Conservation (phyloP, 2,113 vertebrate genomes). For the Vanacampus margaritifer region DNA sequence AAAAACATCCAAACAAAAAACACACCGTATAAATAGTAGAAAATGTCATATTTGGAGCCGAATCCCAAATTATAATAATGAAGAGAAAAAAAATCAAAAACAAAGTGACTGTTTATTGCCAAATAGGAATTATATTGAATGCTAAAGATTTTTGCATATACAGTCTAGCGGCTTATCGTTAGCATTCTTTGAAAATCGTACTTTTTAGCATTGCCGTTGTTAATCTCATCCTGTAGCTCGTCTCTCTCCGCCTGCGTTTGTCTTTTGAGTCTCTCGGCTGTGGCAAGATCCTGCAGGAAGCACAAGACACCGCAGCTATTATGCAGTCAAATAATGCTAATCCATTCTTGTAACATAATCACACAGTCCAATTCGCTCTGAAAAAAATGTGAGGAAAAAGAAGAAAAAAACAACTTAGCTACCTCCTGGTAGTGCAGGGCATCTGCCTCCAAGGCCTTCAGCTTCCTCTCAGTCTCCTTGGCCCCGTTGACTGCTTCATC, state of each 20-base stretch:
- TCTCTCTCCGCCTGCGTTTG: constrained; percentile 90
- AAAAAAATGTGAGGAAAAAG: neutral
- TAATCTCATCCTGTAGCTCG: constrained; percentile 92
- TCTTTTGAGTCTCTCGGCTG: constrained; percentile 85
- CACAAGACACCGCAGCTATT: neutral
- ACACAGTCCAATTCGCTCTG: neutral
- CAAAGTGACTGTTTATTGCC: too few species aligned
- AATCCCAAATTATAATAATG: too few species aligned
- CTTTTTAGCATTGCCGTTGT: constrained; percentile 84
- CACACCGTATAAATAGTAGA: too few species aligned
- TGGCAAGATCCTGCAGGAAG: constrained; percentile 83
- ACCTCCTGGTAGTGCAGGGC: constrained; percentile 91
- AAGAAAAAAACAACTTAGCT: constrained; percentile 11
- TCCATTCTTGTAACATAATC: neutral
- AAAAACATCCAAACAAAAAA: too few species aligned
- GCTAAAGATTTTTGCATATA: too few species aligned
- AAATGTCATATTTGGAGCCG: too few species aligned
- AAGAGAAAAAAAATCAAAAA: too few species aligned
- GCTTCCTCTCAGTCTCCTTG: constrained; percentile 92
- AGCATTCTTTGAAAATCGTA: constrained; percentile 51
- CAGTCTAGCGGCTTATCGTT: too few species aligned
- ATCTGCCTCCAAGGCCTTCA: constrained; percentile 91
- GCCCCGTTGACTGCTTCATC: constrained; percentile 84
- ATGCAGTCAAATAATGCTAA: neutral
- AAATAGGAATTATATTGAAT: too few species aligned